Evolutionary conservation across 2,113 vertebrate genomes (phyloP).

Genomic region (Spea bombifrons): DNA sequence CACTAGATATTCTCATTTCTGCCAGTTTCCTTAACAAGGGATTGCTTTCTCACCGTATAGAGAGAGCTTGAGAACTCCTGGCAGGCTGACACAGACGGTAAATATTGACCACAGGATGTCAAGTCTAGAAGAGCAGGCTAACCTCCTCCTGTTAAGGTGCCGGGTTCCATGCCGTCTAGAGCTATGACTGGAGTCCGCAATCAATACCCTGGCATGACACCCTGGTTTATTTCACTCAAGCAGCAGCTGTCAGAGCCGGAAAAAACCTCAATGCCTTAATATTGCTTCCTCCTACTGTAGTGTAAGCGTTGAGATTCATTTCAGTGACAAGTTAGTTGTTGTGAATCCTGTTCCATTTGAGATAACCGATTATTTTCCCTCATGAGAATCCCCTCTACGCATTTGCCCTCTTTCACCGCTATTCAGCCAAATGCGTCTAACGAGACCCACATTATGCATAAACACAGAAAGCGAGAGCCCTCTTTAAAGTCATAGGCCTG

Average conservation of each 20-base stretch:
- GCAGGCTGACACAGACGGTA: slow-evolving; percentile 40
- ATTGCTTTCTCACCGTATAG: slow-evolving; percentile 20
- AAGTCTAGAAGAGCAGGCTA: slow-evolving; percentile 31
- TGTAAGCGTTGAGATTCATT: neutral
- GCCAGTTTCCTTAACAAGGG: slow-evolving; percentile 19
- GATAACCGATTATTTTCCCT: too few relatives aligned
- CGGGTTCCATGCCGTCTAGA: slow-evolving; percentile 35
- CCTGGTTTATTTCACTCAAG: neutral
- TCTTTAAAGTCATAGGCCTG: too few relatives aligned
- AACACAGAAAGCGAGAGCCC: too few relatives aligned
- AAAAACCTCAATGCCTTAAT: neutral
- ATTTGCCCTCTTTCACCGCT: too few relatives aligned
- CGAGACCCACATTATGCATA: too few relatives aligned
- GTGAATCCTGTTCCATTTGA: too few relatives aligned
- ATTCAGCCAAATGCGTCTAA: too few relatives aligned
- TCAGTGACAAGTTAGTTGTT: too few relatives aligned
- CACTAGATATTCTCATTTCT: slow-evolving; percentile 10
- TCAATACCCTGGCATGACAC: slow-evolving; percentile 24
- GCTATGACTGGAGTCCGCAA: slow-evolving; percentile 21
- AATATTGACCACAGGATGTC: slow-evolving; percentile 47
- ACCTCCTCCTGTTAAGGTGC: slow-evolving; percentile 17
- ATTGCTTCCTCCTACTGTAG: neutral
- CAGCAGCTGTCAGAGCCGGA: neutral
- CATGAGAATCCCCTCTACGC: too few relatives aligned
- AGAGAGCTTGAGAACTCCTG: slow-evolving; percentile 28